Evolutionary conservation across 1,140 invertebrate genomes (phyloP).

Genomic region (Oryctes rhinoceros): DNA sequence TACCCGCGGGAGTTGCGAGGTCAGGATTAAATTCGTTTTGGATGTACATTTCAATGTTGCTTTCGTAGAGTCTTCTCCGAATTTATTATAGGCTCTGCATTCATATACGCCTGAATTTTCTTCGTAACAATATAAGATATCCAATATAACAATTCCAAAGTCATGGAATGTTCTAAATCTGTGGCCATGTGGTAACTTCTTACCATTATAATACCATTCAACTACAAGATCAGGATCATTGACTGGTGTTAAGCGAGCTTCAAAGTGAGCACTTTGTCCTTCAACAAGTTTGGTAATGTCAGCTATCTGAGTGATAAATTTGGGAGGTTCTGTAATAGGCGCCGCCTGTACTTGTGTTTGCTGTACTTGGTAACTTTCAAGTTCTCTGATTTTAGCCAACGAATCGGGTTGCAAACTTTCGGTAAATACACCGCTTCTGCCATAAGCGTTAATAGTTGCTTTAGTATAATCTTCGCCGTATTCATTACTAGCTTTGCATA

Average conservation of each 20-base stretch:
- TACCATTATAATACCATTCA: constrained; percentile 95
- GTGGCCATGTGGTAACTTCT: constrained; percentile 90
- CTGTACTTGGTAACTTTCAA: constrained; percentile 78
- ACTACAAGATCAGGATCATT: constrained; percentile 93
- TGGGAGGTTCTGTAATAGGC: constrained; percentile 81
- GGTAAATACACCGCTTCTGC: constrained; percentile 88
- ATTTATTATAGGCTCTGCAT: constrained; percentile 90
- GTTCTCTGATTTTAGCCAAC: constrained; percentile 85
- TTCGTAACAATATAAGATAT: constrained; percentile 96
- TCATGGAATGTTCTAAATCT: constrained; percentile 96
- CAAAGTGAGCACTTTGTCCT: constrained; percentile 94
- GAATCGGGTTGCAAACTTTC: constrained; percentile 96
- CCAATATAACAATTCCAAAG: constrained; percentile 95
- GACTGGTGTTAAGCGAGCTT: constrained; percentile 87
- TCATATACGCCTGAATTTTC: constrained; percentile 96
- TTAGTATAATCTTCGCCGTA: constrained; percentile 89
- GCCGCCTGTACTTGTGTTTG: constrained; percentile 70
- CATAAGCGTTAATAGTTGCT: constrained; percentile 83
- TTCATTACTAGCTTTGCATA: constrained; percentile 89
- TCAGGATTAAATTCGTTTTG: constrained; percentile 91
- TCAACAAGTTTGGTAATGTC: constrained; percentile 86
- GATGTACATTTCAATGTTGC: constrained; percentile 87
- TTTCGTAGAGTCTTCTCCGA: constrained; percentile 88
- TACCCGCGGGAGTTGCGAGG: constrained; percentile 91
- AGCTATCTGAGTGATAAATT: constrained; percentile 87